Conservation (phyloP, 2,113 vertebrate genomes). For the Brienomyrus longianalis region DNA sequence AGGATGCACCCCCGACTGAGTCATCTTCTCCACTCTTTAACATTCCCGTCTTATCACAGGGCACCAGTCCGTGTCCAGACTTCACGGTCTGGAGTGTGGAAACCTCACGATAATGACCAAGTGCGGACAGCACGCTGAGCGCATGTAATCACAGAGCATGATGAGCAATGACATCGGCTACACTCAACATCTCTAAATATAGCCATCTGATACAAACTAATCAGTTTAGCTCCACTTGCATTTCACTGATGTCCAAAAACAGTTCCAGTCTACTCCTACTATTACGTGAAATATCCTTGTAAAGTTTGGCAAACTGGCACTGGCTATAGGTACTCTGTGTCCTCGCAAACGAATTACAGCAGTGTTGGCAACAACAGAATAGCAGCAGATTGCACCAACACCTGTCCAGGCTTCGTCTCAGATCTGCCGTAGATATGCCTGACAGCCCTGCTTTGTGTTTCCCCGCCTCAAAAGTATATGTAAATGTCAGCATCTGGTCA, state of each 20-base stretch:
- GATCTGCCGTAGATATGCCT: constrained; percentile 45
- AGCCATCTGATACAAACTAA: neutral
- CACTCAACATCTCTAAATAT: neutral
- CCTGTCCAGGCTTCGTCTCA: constrained; percentile 50
- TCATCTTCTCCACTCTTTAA: constrained; percentile 6
- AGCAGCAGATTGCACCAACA: constrained; percentile 41
- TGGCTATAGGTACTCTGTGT: constrained; percentile 22
- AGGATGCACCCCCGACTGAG: constrained; percentile 1
- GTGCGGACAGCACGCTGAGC: neutral
- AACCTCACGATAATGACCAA: neutral
- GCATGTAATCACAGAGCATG: neutral
- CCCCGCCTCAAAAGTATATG: constrained; percentile 36
- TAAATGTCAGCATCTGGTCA: constrained; percentile 31
- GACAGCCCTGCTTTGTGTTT: constrained; percentile 35
- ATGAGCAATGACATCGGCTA: neutral
- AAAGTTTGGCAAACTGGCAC: constrained; percentile 28
- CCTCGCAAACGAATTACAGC: constrained; percentile 28
- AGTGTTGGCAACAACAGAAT: constrained; percentile 38
- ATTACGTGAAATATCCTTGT: neutral
- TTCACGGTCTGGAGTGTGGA: neutral
- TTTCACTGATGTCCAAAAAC: neutral
- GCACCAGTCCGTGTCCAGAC: neutral
- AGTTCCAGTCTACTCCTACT: neutral
- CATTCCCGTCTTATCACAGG: neutral
- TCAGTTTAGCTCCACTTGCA: neutral